These are phyloP conservation scores for Tridacna gigas DNA, from an alignment of 2,888 invertebrate genomes.

Conservation along the genomic window DNA sequence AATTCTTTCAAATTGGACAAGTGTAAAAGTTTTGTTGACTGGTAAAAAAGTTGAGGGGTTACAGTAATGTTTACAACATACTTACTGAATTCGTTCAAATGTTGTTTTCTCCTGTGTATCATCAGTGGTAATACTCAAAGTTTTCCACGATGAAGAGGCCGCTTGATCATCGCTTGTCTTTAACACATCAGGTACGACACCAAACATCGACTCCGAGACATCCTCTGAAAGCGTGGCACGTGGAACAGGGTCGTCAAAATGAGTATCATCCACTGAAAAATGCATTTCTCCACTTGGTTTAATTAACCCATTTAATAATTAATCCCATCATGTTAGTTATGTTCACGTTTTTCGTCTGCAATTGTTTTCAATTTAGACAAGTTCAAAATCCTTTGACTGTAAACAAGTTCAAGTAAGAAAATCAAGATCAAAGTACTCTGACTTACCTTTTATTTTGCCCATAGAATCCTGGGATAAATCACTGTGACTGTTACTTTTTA, in stretches of 20 bases:
- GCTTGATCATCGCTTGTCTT: conserved; percentile 27
- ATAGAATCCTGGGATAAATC: conserved; percentile 53
- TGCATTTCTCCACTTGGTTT: neutral
- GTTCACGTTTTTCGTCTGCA: no score
- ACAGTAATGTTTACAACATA: conserved; percentile 4
- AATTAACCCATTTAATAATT: no score
- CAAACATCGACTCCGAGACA: conserved; percentile 51
- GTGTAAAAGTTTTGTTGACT: neutral
- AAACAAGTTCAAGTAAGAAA: no score
- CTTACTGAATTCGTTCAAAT: conserved; percentile 82
- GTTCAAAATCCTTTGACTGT: no score
- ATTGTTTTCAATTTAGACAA: no score
- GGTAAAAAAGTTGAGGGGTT: neutral
- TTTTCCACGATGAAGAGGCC: conserved; percentile 71
- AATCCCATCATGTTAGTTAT: no score
- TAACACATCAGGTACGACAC: conserved; percentile 33
- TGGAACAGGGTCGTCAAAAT: conserved; percentile 59
- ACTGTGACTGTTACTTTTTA: conserved; percentile 23
- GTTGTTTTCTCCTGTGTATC: conserved; percentile 82
- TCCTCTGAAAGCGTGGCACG: conserved; percentile 23
- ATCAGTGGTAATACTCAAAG: conserved; percentile 77
- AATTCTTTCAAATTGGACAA: no score
- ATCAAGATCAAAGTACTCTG: no score
- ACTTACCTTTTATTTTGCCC: conserved; percentile 53
- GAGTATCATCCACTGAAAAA: conserved; percentile 51